A percentile compares a stretch with the other conserved stretches of the same genome.
Evolutionary conservation across 2,113 vertebrate genomes (phyloP).

Genomic region (Leucosticte australis): DNA sequence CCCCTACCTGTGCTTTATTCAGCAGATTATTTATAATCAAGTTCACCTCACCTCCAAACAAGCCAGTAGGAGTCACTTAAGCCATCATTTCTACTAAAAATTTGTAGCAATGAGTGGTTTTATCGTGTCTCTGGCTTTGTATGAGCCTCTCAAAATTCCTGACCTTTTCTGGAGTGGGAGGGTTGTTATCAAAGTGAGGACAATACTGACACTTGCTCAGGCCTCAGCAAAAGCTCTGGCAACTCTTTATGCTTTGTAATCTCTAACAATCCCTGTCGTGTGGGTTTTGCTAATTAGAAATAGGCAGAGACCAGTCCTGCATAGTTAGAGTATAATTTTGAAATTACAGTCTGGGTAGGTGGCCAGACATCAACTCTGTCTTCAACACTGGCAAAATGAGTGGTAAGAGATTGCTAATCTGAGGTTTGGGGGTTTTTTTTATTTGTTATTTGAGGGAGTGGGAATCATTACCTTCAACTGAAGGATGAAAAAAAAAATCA

Average conservation of each 20-base stretch:
- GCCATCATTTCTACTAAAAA: background rate
- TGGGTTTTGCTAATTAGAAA: background rate
- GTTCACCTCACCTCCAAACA: background rate
- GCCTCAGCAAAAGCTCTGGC: background rate
- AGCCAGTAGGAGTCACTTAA: background rate
- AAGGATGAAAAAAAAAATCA: background rate
- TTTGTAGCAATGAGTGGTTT: no score
- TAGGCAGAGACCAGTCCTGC: background rate
- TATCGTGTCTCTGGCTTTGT: background rate
- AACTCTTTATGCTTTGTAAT: background rate
- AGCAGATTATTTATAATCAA: background rate
- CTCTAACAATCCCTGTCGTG: background rate
- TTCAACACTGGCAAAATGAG: background rate
- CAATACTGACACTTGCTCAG: background rate
- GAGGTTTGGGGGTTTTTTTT: background rate
- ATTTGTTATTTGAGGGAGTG: background rate
- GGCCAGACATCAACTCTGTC: background rate
- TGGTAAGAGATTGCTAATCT: background rate
- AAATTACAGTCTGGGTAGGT: background rate
- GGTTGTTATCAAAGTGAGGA: background rate
- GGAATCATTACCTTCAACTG: background rate
- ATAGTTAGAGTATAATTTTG: background rate
- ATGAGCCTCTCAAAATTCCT: background rate
- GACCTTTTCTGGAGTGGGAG: background rate
- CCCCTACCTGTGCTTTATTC: background rate